These are phyloP conservation scores for Pomatorhinus ruficollis DNA, from an alignment of 2,113 vertebrate species.

Conservation along the genomic window DNA sequence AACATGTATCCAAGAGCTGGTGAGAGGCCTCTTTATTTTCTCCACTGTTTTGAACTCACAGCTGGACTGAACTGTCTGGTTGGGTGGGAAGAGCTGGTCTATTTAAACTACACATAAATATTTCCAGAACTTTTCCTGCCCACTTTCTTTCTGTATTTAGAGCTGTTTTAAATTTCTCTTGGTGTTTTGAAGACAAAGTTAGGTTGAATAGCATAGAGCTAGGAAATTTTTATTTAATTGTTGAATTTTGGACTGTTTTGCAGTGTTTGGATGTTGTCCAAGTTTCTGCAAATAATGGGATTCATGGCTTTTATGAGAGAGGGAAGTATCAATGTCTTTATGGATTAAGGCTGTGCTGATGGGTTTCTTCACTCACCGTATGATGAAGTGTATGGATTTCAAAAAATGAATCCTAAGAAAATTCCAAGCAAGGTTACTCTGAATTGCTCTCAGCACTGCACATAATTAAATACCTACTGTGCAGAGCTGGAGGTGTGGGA, in stretches of 20 bases:
- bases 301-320: neutral
- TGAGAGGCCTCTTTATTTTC: neutral
- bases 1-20: neutral
- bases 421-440: neutral
- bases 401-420: neutral
- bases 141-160: neutral
- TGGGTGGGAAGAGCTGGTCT: neutral
- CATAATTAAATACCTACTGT: neutral
- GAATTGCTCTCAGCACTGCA: neutral
- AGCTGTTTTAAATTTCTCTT: neutral
- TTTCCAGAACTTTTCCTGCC: neutral
- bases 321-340: accelerated
- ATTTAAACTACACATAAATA: neutral
- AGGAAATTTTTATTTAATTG: neutral
- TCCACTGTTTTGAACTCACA: neutral
- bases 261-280: neutral
- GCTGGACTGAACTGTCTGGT: accelerated
- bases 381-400: neutral
- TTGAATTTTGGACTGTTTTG: neutral
- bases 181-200: neutral
- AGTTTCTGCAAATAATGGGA: neutral
- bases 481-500: neutral
- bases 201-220: accelerated
- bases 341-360: neutral
- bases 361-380: neutral